These are phyloP conservation scores for Capreolus pygargus DNA, from an alignment of 2,113 vertebrate species.

Conservation along the genomic window DNA sequence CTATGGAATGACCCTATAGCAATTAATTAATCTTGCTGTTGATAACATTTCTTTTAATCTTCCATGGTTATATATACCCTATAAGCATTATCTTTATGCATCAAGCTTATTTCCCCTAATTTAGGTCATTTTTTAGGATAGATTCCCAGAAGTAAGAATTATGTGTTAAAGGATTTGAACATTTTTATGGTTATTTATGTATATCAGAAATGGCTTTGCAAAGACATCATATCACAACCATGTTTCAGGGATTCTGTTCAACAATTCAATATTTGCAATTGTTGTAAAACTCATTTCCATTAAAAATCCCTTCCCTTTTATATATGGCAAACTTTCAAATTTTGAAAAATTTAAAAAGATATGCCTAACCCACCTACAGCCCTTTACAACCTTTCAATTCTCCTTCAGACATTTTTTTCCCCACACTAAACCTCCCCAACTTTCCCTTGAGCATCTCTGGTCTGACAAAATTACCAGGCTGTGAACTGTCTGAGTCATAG, in stretches of 20 bases:
- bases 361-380: too few species aligned
- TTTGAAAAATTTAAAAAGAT: background rate
- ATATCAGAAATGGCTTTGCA: background rate
- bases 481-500: background rate
- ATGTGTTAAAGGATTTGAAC: background rate
- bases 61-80: background rate
- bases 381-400: background rate
- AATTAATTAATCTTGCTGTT: background rate
- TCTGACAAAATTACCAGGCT: background rate
- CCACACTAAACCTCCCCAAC: background rate
- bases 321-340: background rate
- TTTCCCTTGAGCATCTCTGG: background rate
- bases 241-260: background rate
- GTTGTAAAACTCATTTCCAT: background rate
- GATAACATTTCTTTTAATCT: background rate
- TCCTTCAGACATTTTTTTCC: background rate
- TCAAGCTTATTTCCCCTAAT: background rate
- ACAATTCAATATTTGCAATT: background rate
- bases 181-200: conserved; percentile 19
- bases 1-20: background rate
- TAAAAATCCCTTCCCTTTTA: background rate
- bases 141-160: conserved; percentile 34
- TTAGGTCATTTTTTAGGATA: background rate
- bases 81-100: background rate
- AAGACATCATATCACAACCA: background rate